Evolutionary conservation across 1,140 invertebrate genomes (phyloP).

Genomic region (Cyclargus thomasi): DNA sequence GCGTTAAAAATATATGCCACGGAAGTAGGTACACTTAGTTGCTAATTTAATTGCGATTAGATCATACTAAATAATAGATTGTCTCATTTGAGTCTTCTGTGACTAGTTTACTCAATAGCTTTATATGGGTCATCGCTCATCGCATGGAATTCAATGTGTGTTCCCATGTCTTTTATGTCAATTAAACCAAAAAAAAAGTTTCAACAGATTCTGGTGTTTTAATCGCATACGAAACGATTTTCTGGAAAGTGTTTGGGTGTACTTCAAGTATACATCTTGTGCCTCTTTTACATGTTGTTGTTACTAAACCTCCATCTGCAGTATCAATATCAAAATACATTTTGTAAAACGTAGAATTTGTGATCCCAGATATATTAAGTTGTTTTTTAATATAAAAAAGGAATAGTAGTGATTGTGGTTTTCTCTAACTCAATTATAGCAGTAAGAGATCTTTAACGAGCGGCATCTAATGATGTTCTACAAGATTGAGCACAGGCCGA

Average conservation of each 20-base stretch:
- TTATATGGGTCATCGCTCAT: background rate
- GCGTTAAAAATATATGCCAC: background rate
- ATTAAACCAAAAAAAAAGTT: too few species aligned
- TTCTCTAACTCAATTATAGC: conserved; percentile 8
- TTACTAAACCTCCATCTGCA: too few species aligned
- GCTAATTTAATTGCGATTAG: conserved; percentile 1
- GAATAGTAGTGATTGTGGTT: background rate
- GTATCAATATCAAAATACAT: too few species aligned
- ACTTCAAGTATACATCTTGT: background rate
- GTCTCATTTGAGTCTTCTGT: background rate
- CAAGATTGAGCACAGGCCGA: background rate
- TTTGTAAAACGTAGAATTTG: too few species aligned
- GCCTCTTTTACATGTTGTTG: background rate
- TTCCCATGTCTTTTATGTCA: too few species aligned
- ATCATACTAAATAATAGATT: conserved; percentile 1
- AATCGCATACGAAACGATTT: background rate
- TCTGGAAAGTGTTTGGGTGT: background rate
- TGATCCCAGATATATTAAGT: too few species aligned
- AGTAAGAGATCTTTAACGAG: background rate
- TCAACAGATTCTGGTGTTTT: background rate
- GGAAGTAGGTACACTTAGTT: background rate
- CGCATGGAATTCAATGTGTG: background rate
- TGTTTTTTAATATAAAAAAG: background rate
- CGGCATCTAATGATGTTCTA: background rate
- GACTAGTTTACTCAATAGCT: background rate